Evolutionary conservation across 2,113 vertebrate species (phyloP).

Genomic region (Merops nubicus): DNA sequence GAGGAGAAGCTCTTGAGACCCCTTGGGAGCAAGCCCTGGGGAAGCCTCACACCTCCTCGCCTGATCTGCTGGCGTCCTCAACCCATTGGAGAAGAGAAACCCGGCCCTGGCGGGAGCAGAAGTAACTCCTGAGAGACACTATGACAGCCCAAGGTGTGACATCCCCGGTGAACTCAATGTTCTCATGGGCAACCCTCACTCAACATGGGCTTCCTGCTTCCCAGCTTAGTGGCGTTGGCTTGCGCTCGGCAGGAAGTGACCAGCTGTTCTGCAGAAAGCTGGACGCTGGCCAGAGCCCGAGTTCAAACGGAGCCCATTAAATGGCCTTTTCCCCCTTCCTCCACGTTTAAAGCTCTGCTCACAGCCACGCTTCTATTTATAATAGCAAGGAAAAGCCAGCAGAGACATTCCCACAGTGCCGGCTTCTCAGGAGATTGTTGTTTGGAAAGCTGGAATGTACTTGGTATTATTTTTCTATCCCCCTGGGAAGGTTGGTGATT

Average conservation of each 20-base stretch:
- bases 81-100: accelerated
- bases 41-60: background rate
- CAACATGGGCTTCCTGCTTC: background rate
- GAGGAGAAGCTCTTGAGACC: background rate
- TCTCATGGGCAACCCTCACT: background rate
- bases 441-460: constrained; percentile 53
- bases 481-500: background rate
- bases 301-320: constrained; percentile 55
- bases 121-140: background rate
- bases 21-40: background rate
- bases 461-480: constrained; percentile 57
- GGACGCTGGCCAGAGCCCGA: background rate
- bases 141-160: background rate
- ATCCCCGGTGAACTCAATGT: accelerated
- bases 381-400: constrained; percentile 61
- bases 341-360: background rate
- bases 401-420: constrained; percentile 63
- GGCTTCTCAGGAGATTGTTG: constrained; percentile 49
- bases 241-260: background rate
- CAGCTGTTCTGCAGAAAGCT: constrained; percentile 48
- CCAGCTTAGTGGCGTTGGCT: background rate
- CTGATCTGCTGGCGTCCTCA: accelerated
- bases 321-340: constrained; percentile 21
- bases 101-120: accelerated
- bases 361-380: constrained; percentile 63